Conservation (phyloP, 2,113 vertebrate genomes). For the Dermatemys mawii region DNA sequence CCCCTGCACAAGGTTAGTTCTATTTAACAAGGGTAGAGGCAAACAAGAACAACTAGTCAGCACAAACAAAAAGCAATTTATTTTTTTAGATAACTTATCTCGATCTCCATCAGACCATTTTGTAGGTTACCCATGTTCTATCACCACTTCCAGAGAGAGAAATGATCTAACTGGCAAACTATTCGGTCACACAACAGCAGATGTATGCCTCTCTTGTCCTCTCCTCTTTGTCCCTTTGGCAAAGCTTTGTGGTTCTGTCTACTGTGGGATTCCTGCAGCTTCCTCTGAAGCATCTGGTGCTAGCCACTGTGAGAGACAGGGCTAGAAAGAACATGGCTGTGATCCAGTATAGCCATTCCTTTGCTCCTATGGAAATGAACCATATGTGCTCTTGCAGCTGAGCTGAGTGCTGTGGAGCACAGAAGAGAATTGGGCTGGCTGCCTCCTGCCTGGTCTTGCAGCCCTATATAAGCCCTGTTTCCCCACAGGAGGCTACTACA, state of each 20-base stretch:
- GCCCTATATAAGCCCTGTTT: accelerated
- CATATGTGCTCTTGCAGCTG: accelerated
- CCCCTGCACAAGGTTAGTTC: not conserved
- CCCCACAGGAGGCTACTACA: accelerated
- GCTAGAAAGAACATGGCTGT: not conserved
- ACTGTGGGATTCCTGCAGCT: not conserved
- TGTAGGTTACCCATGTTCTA: accelerated
- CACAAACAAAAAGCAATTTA: not conserved
- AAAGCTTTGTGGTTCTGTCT: not conserved
- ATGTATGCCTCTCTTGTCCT: not conserved
- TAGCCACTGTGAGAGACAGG: not conserved
- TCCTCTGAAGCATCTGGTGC: not conserved
- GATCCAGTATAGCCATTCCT: not conserved
- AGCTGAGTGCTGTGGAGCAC: not conserved
- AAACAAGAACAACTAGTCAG: not conserved
- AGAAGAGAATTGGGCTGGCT: not conserved
- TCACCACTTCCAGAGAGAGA: not conserved
- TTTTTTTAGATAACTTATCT: not conserved
- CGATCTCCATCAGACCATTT: not conserved
- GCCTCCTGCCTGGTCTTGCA: not conserved
- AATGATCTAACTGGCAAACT: not conserved
- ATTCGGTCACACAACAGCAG: not conserved
- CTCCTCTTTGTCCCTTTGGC: not conserved
- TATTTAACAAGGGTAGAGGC: not conserved
- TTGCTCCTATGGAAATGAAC: not conserved